Evolutionary conservation across 2,113 vertebrate species (phyloP), one percentile per base, ranked within the genome.

Genomic region (Ictalurus furcatus): DNA sequence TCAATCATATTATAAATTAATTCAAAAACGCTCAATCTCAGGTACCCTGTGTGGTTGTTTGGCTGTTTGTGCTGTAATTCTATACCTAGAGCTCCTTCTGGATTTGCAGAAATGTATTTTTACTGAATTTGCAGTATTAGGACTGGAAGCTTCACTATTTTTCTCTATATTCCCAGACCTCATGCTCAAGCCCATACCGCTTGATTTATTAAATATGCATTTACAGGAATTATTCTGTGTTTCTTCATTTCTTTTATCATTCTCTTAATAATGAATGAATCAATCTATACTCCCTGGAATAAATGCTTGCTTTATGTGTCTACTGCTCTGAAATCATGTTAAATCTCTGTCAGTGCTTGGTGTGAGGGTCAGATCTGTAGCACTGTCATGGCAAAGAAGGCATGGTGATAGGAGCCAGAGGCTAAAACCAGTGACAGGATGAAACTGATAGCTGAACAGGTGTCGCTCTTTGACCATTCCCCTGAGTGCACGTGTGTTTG

Each of bases 341-440:
- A 88, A 63, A 85, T 78, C 40, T 84, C 81, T n/a, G 40, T 52
- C 40, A 63, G 56, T 63, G 54, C 54, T 11, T 25, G 25, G 67
- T 56, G 56, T 79, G 74, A 69, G 86, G 69, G 85, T 78, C 56
- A 65, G 59, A 65, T 78, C 56, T 44, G 69, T 34, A 48, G 54
- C 78, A 44, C 48, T 86, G 59, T 48, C 30, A 61, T 65, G 69
- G 67, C 48, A 61, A 69, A 34, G n/a, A 76, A 37, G 82, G 69
- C 58, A 52, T 19, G 40, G 67, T 69, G 86, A 88, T 78, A 85
- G 14, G 25, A 85, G 59, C 73, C 86, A 90, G 84, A 74, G 37
- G 65, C 71, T 90, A 93, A 90, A 91, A 90, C 89, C 90, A 89
- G 90, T 85, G 90, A 78, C 59, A 80, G 37, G 87, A 84, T 88